phyloP scores from a whole-genome alignment of 2,797 vertebrate species.

The Sciaenops ocellatus region DNA sequence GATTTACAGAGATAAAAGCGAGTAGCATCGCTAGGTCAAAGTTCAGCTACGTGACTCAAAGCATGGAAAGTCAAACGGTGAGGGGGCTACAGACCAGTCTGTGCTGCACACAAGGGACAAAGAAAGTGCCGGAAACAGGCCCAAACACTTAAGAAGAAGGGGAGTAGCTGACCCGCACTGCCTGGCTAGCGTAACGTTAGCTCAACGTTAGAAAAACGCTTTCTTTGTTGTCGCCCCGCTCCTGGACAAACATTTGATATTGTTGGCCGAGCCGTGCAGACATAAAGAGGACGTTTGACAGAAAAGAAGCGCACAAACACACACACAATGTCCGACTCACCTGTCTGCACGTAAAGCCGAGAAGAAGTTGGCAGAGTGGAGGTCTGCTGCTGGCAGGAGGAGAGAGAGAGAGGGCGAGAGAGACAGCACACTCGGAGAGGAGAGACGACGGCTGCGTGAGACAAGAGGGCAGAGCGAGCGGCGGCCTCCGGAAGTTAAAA shows the following conservation, averaged over 20 bases:
- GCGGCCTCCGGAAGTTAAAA: slow-evolving; percentile 55
- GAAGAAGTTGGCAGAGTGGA: slow-evolving; percentile 8
- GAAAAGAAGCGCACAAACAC: fast-evolving
- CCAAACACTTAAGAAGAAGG: slow-evolving; percentile 39
- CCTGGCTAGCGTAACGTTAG: slow-evolving; percentile 63
- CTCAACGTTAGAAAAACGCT: slow-evolving; percentile 9
- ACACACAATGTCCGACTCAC: slow-evolving; percentile 41
- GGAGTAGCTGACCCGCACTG: slow-evolving; percentile 33
- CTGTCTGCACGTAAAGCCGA: slow-evolving; percentile 31
- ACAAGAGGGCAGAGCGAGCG: slow-evolving; percentile 22
- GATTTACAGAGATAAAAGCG: background rate
- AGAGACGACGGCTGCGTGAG: background rate
- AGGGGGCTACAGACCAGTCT: background rate
- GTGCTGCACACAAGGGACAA: slow-evolving; percentile 47
- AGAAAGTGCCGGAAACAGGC: slow-evolving; percentile 55
- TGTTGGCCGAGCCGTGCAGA: fast-evolving
- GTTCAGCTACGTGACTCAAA: background rate
- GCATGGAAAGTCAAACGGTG: background rate
- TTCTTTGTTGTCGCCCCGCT: slow-evolving; percentile 18
- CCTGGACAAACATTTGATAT: fast-evolving
- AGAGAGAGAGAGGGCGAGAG: background rate
- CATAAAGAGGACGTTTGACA: fast-evolving
- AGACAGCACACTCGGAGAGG: background rate
- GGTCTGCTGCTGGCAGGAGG: slow-evolving; percentile 23
- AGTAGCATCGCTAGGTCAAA: slow-evolving; percentile 6